phyloP scores from a whole-genome alignment of 2,888 invertebrate species.

The Bellardia bayeri region DNA sequence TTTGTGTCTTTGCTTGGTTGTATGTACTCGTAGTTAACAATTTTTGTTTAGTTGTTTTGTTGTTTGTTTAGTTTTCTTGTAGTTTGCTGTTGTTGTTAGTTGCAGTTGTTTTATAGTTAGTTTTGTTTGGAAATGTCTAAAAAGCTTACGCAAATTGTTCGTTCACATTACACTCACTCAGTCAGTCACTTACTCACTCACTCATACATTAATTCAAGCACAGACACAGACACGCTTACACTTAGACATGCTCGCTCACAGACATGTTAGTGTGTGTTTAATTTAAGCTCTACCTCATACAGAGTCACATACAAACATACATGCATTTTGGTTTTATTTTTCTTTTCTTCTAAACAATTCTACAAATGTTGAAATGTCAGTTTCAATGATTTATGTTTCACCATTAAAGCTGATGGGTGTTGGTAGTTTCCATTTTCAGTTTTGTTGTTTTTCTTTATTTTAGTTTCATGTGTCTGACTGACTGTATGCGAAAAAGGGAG shows the following conservation, averaged over 20 bases:
- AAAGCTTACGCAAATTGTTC: constrained; percentile 74
- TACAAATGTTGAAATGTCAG: constrained; percentile 81
- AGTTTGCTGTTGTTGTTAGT: constrained; percentile 7
- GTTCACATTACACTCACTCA: constrained; percentile 54
- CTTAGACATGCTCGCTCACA: no score
- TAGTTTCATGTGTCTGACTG: constrained; percentile 9
- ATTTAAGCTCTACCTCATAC: constrained; percentile 43
- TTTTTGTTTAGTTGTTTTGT: constrained; percentile 10
- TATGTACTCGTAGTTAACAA: not conserved
- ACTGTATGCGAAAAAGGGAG: not conserved
- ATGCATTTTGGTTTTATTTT: not conserved
- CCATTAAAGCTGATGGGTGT: constrained; percentile 75
- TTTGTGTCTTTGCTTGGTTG: not conserved
- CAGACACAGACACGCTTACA: constrained; percentile 14
- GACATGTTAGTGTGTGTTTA: constrained; percentile 18
- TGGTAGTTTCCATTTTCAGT: constrained; percentile 68
- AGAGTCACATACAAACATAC: not conserved
- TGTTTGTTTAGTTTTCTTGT: constrained; percentile 17
- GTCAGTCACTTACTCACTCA: constrained; percentile 42
- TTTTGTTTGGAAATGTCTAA: constrained; percentile 60
- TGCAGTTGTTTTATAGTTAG: constrained; percentile 22
- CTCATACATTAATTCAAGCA: constrained; percentile 49
- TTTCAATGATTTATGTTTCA: constrained; percentile 82
- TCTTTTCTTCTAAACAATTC: constrained; percentile 62
- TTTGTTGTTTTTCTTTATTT: constrained; percentile 30